phyloP scores from a whole-genome alignment of 2,888 invertebrate species.

The Watsonalla binaria region DNA sequence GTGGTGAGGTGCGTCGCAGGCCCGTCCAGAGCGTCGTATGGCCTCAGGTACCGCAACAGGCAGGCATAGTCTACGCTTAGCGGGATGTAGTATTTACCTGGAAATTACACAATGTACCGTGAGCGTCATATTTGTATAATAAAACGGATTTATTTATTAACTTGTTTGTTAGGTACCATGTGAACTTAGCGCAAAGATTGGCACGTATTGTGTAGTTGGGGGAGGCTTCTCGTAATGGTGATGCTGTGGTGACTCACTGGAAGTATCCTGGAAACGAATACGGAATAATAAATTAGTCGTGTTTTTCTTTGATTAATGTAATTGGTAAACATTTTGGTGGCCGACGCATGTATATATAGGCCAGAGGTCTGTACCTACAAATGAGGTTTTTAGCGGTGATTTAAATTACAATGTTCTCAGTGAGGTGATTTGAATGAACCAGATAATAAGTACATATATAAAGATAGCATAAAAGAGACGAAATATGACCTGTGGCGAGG shows the following conservation, averaged over 20 bases:
- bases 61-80: constrained; percentile 87
- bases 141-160: neutral
- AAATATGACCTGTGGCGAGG: constrained; percentile 59
- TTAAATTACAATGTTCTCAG: too few relatives aligned
- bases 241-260: constrained; percentile 60
- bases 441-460: too few relatives aligned
- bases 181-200: constrained; percentile 94
- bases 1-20: constrained; percentile 75
- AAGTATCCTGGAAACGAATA: constrained; percentile 51
- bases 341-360: too few relatives aligned
- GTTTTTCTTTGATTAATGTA: too few relatives aligned
- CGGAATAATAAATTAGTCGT: neutral
- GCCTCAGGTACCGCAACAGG: constrained; percentile 83
- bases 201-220: constrained; percentile 78
- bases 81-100: constrained; percentile 89
- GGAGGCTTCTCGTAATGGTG: constrained; percentile 56
- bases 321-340: too few relatives aligned
- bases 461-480: neutral
- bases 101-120: constrained; percentile 1
- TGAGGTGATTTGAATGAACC: too few relatives aligned
- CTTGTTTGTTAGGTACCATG: constrained; percentile 74
- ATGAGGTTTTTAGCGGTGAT: too few relatives aligned
- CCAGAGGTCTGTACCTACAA: too few relatives aligned
- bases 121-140: too few relatives aligned
- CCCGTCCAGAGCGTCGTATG: constrained; percentile 77